These are phyloP conservation scores for Anthoscopus minutus DNA, from an alignment of 2,113 vertebrate species.

Conservation along the genomic window DNA sequence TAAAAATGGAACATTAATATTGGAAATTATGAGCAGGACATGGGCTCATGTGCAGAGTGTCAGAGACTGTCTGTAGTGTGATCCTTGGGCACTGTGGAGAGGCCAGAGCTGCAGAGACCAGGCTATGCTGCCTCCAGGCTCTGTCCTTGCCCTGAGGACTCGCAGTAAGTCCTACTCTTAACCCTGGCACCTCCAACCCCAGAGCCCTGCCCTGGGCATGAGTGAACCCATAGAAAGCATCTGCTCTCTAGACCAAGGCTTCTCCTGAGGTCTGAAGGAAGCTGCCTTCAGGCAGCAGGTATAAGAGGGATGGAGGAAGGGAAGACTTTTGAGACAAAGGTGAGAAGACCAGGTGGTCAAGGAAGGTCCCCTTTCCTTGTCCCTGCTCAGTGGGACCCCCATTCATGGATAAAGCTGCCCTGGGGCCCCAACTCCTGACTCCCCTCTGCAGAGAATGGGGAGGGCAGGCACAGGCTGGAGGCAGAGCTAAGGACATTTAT, in stretches of 20 bases:
- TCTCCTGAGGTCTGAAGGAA: neutral
- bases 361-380: neutral
- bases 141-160: neutral
- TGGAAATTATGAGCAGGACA: neutral
- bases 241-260: neutral
- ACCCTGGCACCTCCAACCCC: neutral
- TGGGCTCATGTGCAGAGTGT: accelerated
- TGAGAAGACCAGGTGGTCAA: neutral
- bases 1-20: neutral
- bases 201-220: neutral
- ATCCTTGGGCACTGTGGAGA: neutral
- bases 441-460: neutral
- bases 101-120: neutral
- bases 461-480: neutral
- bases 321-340: neutral
- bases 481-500: neutral
- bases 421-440: neutral
- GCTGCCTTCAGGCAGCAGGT: neutral
- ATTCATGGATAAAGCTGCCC: neutral
- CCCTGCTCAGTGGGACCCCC: neutral
- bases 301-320: neutral
- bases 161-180: neutral
- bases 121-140: neutral
- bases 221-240: neutral
- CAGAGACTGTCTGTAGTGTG: neutral